A percentile compares a stretch with the other conserved stretches of the same genome.
Conservation (phyloP, 2,888 invertebrate genomes). For the Parelbella ahira region DNA sequence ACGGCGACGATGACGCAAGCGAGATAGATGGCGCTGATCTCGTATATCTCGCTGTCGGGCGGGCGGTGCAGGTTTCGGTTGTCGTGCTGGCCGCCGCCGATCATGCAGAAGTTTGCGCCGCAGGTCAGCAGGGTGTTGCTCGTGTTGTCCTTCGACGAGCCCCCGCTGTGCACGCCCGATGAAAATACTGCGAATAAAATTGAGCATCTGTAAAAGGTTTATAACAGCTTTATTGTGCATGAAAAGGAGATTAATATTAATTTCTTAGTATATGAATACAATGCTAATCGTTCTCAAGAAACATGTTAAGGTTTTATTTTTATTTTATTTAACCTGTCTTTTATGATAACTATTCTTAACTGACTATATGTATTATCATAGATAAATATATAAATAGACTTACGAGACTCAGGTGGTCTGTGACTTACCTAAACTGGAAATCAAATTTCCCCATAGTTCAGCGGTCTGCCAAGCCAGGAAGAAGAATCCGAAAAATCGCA, state of each 20-base stretch:
- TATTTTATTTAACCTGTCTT: too few species aligned
- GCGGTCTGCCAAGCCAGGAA: constrained; percentile 98
- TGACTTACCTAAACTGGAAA: constrained; percentile 92
- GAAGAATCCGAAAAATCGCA: constrained; percentile 98
- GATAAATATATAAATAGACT: too few species aligned
- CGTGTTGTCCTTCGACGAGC: constrained; percentile 56
- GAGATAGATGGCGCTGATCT: constrained; percentile 93
- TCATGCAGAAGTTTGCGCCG: constrained; percentile 91
- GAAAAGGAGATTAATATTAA: too few species aligned
- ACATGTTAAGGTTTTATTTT: too few species aligned
- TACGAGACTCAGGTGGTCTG: too few species aligned
- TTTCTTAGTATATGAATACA: too few species aligned
- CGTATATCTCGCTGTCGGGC: constrained; percentile 91
- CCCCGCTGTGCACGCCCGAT: constrained; percentile 85
- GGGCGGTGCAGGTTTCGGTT: constrained; percentile 90
- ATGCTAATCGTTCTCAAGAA: too few species aligned
- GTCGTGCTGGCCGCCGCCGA: constrained; percentile 82
- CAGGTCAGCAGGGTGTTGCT: constrained; percentile 82
- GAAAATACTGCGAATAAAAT: constrained; percentile 86
- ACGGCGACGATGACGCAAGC: constrained; percentile 93
- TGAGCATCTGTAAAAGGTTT: too few species aligned
- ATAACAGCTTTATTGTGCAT: not conserved
- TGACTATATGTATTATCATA: too few species aligned
- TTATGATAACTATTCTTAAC: too few species aligned
- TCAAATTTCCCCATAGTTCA: constrained; percentile 97